Evolutionary conservation across 2,888 invertebrate genomes (phyloP), one percentile per base, ranked within the genome.

Genomic region (Diplazon laetatorius): DNA sequence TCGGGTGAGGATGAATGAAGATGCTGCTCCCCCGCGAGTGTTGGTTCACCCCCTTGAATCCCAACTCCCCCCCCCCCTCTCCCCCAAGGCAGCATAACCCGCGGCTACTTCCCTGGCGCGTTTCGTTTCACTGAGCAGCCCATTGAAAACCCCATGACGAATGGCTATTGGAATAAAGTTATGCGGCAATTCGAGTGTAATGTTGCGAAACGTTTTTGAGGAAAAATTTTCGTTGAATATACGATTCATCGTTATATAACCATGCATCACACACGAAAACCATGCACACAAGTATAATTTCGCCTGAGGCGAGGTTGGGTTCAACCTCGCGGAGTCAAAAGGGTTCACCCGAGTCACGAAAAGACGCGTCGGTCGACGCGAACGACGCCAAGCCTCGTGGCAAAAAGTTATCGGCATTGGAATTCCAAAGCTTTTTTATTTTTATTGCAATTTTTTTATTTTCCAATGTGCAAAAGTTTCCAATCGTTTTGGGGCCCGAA

Each of bases 131-230:
- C 82, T 85, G 83, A 77, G 76, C 83, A n/a, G 81, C 76, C 86
- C 84, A 89, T 89, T 85, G 88, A 89, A 88, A 84, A 78, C 81
- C 46, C 83, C 82, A 85, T 87, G 88, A 89, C 84, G 86, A 89
- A 89, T 88, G 88, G 87, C 86, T 85, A 87, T 86, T 81, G 86
- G 85, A 87, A 89, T 86, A 89, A 88, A 89, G 88, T 88, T 88
- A 88, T 88, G 85, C 85, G 86, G 80, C 84, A 83, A 84, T 83
- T 79, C 85, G 81, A 80, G 83, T 88, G 83, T 88, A 89, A 88
- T 88, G 89, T 88, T 85, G 86, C 89, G 87, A 87, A 88, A 89
- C 85, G 82, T 69, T 83, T n/a, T 85, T 84, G 81, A 81, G 84
- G 87, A 84, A 82, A n/a, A n/a, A n/a, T n/a, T n/a, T n/a, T 84